Conservation (phyloP, 2,888 invertebrate genomes). For the Leucophenga montana region DNA sequence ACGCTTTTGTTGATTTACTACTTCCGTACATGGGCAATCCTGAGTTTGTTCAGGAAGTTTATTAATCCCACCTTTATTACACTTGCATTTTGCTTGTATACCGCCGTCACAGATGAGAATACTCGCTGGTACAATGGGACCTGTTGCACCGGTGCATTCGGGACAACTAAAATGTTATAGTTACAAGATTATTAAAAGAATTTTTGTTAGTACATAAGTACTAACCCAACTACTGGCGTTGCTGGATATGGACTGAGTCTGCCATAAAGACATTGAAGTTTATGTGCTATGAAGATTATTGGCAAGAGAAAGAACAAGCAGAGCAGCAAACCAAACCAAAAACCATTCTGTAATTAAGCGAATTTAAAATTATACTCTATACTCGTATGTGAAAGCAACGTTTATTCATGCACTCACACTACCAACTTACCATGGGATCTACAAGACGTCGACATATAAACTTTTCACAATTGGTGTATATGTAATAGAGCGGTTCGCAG, state of each 20-base stretch:
- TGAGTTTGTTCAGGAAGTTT: no score
- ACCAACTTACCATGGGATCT: constrained; percentile 47
- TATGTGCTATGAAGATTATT: constrained; percentile 84
- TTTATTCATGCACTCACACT: no score
- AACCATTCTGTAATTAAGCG: constrained; percentile 83
- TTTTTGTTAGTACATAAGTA: neutral
- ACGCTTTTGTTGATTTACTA: no score
- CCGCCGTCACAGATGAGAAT: constrained; percentile 30
- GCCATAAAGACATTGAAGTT: constrained; percentile 88
- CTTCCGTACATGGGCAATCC: no score
- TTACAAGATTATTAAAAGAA: neutral
- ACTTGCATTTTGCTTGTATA: constrained; percentile 27
- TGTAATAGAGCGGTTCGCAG: constrained; percentile 38
- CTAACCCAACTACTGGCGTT: constrained; percentile 68
- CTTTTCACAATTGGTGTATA: constrained; percentile 34
- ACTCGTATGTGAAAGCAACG: no score
- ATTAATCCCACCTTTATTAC: neutral
- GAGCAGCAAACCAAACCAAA: constrained; percentile 92
- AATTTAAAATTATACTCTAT: no score
- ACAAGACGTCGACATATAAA: constrained; percentile 37
- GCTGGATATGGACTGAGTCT: constrained; percentile 91
- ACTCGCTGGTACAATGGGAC: constrained; percentile 25
- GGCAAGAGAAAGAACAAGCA: constrained; percentile 88
- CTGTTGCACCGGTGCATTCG: constrained; percentile 37
- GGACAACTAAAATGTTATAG: constrained; percentile 36